Conservation (phyloP, 2,113 vertebrate genomes). For the Oceanites oceanicus region DNA sequence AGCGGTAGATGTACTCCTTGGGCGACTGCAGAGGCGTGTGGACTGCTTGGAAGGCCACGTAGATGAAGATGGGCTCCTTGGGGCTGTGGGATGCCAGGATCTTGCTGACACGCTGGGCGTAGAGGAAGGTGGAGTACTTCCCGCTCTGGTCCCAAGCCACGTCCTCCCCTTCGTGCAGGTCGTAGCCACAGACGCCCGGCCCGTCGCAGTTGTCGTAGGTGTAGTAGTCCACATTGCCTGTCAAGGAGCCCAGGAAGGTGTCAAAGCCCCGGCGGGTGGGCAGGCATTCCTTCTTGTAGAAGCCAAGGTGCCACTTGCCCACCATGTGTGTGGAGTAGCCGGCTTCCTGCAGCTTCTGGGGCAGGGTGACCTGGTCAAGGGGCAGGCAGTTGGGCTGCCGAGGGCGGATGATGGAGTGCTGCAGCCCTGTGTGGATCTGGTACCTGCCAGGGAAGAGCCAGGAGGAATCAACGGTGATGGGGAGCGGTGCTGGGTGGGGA, state of each 20-base stretch:
- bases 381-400: slow-evolving; percentile 96
- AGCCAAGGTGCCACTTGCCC: slow-evolving; percentile 98
- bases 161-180: slow-evolving; percentile 91
- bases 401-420: slow-evolving; percentile 96
- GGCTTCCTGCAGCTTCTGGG: slow-evolving; percentile 90
- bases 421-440: slow-evolving; percentile 96
- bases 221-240: slow-evolving; percentile 95
- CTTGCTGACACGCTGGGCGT: slow-evolving; percentile 86
- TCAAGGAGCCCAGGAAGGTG: slow-evolving; percentile 94
- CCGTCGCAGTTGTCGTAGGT: slow-evolving; percentile 93
- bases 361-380: slow-evolving; percentile 89
- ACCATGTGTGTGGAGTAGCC: slow-evolving; percentile 98
- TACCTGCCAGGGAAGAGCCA: slow-evolving; percentile 78
- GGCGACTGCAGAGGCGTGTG: slow-evolving; percentile 94
- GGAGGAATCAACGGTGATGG: neutral
- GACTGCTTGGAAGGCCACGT: slow-evolving; percentile 93
- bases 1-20: slow-evolving; percentile 90
- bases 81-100: slow-evolving; percentile 90
- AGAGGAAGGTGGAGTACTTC: slow-evolving; percentile 95
- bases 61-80: slow-evolving; percentile 90
- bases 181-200: slow-evolving; percentile 87
- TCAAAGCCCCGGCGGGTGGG: slow-evolving; percentile 93
- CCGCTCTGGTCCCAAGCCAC: slow-evolving; percentile 90
- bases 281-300: slow-evolving; percentile 95
- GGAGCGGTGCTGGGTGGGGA: neutral